Percentiles rank a stretch among this genome's conserved stretches.
Conservation (phyloP, 2,113 vertebrate genomes). For the Seriola rivoliana region DNA sequence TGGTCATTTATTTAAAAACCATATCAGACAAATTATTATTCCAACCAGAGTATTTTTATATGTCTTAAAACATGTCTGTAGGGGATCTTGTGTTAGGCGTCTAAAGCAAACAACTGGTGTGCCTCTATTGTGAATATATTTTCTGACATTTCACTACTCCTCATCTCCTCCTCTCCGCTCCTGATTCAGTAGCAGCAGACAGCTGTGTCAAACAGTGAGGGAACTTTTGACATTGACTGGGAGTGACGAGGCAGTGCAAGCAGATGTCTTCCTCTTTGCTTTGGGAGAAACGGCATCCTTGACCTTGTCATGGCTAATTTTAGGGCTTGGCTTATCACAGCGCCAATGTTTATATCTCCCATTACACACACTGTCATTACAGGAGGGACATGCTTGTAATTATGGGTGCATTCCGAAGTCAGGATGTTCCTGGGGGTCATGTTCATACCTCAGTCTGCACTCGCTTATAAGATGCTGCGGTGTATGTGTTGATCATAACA, state of each 20-base stretch:
- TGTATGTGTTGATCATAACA: not conserved
- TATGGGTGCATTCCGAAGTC: constrained; percentile 46
- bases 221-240: constrained; percentile 79
- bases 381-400: constrained; percentile 71
- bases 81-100: constrained; percentile 4
- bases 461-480: constrained; percentile 27
- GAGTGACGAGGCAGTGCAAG: constrained; percentile 77
- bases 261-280: constrained; percentile 80
- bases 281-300: constrained; percentile 77
- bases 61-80: constrained; percentile 13
- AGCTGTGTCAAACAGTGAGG: constrained; percentile 72
- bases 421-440: constrained; percentile 44
- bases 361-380: constrained; percentile 81
- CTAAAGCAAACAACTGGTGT: constrained; percentile 23
- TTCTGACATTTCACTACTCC: constrained; percentile 44
- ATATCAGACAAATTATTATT: not conserved
- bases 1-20: not conserved
- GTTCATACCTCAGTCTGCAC: constrained; percentile 18
- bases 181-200: constrained; percentile 63
- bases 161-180: constrained; percentile 25
- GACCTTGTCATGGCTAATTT: constrained; percentile 81
- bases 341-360: constrained; percentile 81
- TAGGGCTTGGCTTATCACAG: constrained; percentile 77
- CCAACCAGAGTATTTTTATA: constrained; percentile 2
- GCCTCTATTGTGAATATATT: constrained; percentile 43